Evolutionary conservation across 2,888 invertebrate species (phyloP), one percentile per base, ranked within the genome.

Genomic region (Polietes domitor): DNA sequence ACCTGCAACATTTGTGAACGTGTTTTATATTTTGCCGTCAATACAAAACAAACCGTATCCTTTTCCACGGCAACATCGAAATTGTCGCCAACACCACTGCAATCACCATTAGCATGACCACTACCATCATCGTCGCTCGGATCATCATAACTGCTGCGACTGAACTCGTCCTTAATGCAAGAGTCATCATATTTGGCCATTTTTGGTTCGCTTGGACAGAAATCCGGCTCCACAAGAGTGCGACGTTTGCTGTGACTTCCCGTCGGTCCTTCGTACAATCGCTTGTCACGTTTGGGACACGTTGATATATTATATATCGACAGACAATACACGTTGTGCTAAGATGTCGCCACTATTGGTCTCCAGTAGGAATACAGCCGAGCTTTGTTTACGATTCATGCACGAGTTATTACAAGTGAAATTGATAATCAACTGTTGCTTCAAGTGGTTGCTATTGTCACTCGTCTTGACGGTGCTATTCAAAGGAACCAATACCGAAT

Each of bases 391-490:
- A 92, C 96, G 95, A 0, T 96, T 96, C 15, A 94, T 93, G 88
- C 96, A 96, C 4, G 95, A 95, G 80, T 95, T 95, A 88, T 96
- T 95, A 88, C 96, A 96, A 80, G 94, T 94, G 89, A 96, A 96
- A 87, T 94, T 93, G 83, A 94, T 95, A 70, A 94, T 93, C 82
- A 95, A 92, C 0, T 91, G 89, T 80, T 92, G 92, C 4, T 89
- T 89, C 2, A 90, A 84, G 0, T 87, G 85, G 68, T 89, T 89
- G 3, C 87, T 87, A 10, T 87, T 87, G 32, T 83, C 77, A 0
- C 95, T 95, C 15, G 92, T 91, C 85, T 94, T 87, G 0, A 87
- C 94, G 9, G 88, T 85, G 0, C 94, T 94, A 19, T 93, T 93
- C 43, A 96, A 91, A 0, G 95, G 95, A 12, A 95, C 93, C 7